A percentile compares a stretch with the other conserved stretches of the same genome.
Conservation (phyloP, 1,140 invertebrate species). For the Galendromus occidentalis region DNA sequence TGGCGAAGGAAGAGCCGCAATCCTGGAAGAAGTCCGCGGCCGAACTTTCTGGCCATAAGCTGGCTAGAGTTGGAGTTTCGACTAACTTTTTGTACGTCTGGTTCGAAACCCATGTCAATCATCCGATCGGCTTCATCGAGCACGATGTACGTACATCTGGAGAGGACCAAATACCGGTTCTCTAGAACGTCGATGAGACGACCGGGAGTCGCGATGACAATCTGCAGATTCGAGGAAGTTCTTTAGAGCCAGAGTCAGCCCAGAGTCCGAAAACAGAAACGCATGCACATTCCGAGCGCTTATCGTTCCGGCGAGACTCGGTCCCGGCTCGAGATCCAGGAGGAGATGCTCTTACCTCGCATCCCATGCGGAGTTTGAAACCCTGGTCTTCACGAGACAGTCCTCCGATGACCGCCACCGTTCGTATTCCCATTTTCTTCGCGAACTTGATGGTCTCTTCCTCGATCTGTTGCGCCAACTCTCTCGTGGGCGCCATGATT, state of each 20-base stretch:
- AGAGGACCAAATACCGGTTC: slow-evolving; percentile 88
- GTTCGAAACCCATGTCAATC: slow-evolving; percentile 99
- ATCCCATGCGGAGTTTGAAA: slow-evolving; percentile 81
- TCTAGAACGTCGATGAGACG: slow-evolving; percentile 96
- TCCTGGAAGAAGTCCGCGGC: too few relatives aligned
- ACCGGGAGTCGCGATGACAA: slow-evolving; percentile 99
- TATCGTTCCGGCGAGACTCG: not conserved
- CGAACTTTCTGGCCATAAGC: too few relatives aligned
- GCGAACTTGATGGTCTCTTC: slow-evolving; percentile 98
- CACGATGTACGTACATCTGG: slow-evolving; percentile 58
- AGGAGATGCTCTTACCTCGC: slow-evolving; percentile 43
- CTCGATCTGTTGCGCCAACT: slow-evolving; percentile 98
- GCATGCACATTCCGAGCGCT: not conserved
- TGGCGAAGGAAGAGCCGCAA: too few relatives aligned
- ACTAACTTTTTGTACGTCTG: slow-evolving; percentile 75
- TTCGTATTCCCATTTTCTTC: slow-evolving; percentile 73
- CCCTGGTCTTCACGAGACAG: slow-evolving; percentile 94
- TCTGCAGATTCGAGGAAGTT: slow-evolving; percentile 33
- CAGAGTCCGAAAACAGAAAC: not conserved
- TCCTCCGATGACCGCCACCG: slow-evolving; percentile 94
- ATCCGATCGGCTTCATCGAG: slow-evolving; percentile 76
- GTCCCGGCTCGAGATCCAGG: not conserved
- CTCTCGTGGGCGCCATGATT: slow-evolving; percentile 92
- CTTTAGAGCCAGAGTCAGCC: not conserved
- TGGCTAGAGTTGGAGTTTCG: too few relatives aligned